Percentiles rank a stretch among this genome's conserved stretches.
Evolutionary conservation across 2,888 invertebrate species (phyloP).

Genomic region (Yponomeuta malinellus): DNA sequence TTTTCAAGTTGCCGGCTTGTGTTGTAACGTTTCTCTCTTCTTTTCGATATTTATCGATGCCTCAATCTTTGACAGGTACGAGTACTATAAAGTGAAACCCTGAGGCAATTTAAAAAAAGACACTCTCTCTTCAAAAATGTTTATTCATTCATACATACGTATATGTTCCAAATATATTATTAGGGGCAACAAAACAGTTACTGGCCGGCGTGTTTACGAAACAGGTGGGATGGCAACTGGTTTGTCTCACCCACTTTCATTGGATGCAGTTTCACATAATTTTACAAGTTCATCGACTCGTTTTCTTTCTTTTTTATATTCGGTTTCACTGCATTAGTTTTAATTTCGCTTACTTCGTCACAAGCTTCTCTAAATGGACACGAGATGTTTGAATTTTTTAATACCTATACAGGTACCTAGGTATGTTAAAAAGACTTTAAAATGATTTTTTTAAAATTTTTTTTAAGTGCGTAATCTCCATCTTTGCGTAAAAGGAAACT

Average conservation of each 20-base stretch:
- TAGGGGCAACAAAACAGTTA: slow-evolving; percentile 23
- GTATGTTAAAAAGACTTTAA: no score
- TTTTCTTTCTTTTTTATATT: background rate
- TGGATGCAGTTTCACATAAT: slow-evolving; percentile 19
- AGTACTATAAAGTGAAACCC: slow-evolving; percentile 16
- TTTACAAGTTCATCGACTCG: slow-evolving; percentile 8
- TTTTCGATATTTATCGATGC: slow-evolving; percentile 26
- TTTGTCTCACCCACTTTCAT: slow-evolving; percentile 13
- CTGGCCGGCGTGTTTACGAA: background rate
- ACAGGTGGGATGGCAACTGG: slow-evolving; percentile 1
- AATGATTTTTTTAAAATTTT: no score
- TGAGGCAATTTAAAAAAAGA: slow-evolving; percentile 20
- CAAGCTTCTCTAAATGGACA: no score
- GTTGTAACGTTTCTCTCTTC: slow-evolving; percentile 13
- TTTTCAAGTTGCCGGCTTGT: slow-evolving; percentile 4
- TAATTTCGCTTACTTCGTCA: background rate
- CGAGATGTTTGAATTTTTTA: no score
- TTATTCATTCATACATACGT: slow-evolving; percentile 31
- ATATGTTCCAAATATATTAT: slow-evolving; percentile 50
- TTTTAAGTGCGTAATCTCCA: no score
- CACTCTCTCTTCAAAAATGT: slow-evolving; percentile 39
- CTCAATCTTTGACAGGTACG: slow-evolving; percentile 25
- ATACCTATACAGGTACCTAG: no score
- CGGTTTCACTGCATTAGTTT: background rate
- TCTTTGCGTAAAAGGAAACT: no score